phyloP scores from a whole-genome alignment of 2,888 invertebrate species.

The Nudaria mundana region DNA sequence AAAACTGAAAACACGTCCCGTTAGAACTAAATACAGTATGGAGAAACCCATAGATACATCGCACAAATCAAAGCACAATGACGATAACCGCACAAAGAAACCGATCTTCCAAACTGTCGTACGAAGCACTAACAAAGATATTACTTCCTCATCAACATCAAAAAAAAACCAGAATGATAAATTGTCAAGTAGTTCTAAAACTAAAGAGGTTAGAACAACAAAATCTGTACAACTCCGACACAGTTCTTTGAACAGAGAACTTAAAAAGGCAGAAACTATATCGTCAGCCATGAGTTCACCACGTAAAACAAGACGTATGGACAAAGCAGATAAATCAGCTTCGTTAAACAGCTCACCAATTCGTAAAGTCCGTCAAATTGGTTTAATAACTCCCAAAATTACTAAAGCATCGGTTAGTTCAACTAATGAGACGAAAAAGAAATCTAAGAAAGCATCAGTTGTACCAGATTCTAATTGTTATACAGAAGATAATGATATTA shows the following conservation, averaged over 20 bases:
- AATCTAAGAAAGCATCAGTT: constrained; percentile 53
- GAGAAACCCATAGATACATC: constrained; percentile 57
- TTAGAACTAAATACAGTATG: constrained; percentile 66
- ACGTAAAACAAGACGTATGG: constrained; percentile 69
- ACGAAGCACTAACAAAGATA: constrained; percentile 56
- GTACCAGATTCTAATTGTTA: constrained; percentile 48
- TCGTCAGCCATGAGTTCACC: constrained; percentile 68
- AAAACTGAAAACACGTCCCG: constrained; percentile 59
- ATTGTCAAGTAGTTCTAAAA: constrained; percentile 53
- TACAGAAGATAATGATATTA: constrained; percentile 67
- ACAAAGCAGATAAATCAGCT: constrained; percentile 70
- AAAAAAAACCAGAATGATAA: constrained; percentile 58
- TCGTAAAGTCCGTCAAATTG: constrained; percentile 70
- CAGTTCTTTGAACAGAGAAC: constrained; percentile 66
- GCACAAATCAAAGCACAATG: constrained; percentile 60
- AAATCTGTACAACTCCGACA: constrained; percentile 65
- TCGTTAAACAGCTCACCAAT: constrained; percentile 74
- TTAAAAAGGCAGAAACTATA: constrained; percentile 57
- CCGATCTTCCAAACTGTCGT: constrained; percentile 75
- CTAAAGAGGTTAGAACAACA: constrained; percentile 60
- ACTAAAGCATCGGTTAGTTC: constrained; percentile 51
- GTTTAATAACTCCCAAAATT: constrained; percentile 53
- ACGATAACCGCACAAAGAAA: constrained; percentile 54
- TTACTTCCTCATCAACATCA: constrained; percentile 55
- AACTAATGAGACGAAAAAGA: constrained; percentile 65